Evolutionary conservation across 2,888 invertebrate species (phyloP), one percentile per base, ranked within the genome.

Genomic region (Spisula subtruncata): DNA sequence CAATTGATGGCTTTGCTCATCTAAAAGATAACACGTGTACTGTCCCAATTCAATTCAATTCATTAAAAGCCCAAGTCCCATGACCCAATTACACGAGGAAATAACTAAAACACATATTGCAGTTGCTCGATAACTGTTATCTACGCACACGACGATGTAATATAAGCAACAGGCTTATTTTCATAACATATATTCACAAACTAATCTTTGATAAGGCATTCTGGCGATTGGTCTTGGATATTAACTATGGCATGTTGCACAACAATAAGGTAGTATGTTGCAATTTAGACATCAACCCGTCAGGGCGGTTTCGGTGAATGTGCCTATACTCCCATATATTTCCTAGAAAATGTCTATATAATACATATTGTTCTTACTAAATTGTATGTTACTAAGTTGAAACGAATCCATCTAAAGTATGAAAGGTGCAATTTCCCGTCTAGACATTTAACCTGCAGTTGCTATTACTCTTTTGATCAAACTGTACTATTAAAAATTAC

Each of bases 351-450:
- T 25, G 60, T 66, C 60, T 51, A n/a, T 25, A 25, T 25, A 66
- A 25, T 66, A 25, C 14, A n/a, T n/a, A 66, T 8, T 25, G 25
- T 25, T 25, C n/a, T 66, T 66, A 10, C 25, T 66, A 25, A 66
- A n/a, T n/a, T 25, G 60, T 66, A 66, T n/a, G n/a, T 25, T 66
- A 66, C 8, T 25, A 66, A 66, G 60, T 66, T 66, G 60, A 66
- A 66, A 66, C 25, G 60, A 25, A 66, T 66, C 25, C n/a, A 66
- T 66, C n/a, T 66, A 10, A 66, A 66, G 20, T 66, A 66, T 66
- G 20, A 66, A 66, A 10, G 25, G 25, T 6, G 60, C 60, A 66
- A 66, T 66, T 66, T 66, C 25, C 25, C 10, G 60, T 66, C 60
- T 66, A 66, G 60, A 66, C 60, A 25, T 66, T 66, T 66, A 25